Percentiles rank a stretch among this genome's conserved stretches.
phyloP scores from a whole-genome alignment of 2,797 vertebrate species.

The Nyctalus aviator region DNA sequence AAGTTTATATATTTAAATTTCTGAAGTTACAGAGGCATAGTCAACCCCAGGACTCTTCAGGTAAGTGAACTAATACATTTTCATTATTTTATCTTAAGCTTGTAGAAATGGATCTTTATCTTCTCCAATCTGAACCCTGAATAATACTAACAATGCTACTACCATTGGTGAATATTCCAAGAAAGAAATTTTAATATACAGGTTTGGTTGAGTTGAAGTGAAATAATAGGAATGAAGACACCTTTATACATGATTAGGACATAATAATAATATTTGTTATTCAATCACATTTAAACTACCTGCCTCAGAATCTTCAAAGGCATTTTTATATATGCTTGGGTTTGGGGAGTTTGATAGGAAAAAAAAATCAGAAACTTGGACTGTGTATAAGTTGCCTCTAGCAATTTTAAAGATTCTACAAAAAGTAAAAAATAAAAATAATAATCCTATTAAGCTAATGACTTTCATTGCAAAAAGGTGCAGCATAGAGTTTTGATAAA shows the following conservation, averaged over 20 bases:
- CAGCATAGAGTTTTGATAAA: neutral
- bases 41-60: neutral
- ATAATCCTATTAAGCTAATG: neutral
- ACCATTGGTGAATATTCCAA: neutral
- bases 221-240: neutral
- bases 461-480: neutral
- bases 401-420: neutral
- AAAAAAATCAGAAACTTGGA: neutral
- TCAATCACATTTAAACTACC: neutral
- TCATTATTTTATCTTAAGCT: neutral
- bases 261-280: neutral
- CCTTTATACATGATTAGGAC: neutral
- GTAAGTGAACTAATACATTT: neutral
- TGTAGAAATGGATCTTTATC: neutral
- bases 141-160: neutral
- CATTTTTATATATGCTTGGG: neutral
- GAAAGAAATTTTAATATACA: neutral
- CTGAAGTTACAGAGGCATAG: neutral
- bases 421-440: conserved; percentile 4
- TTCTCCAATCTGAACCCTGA: neutral
- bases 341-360: conserved; percentile 7
- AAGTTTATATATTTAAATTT: neutral
- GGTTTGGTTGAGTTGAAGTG: neutral
- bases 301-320: neutral
- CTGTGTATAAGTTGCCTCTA: neutral